A percentile compares a stretch with the other conserved stretches of the same genome.
Evolutionary conservation across 2,888 invertebrate species (phyloP).

Genomic region (Elegia similella): DNA sequence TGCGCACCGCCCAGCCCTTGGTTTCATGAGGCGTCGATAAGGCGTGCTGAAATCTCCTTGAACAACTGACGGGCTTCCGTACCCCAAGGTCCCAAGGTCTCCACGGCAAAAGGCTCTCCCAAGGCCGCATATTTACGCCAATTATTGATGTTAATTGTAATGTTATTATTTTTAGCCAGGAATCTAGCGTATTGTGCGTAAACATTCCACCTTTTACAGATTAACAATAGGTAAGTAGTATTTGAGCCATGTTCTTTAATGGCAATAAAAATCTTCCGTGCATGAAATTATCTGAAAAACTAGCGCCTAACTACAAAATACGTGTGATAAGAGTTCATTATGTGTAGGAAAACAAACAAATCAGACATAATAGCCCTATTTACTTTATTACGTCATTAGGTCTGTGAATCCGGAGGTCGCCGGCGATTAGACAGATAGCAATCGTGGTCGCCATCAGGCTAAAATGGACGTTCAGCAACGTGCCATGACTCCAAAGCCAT

Average conservation of each 20-base stretch:
- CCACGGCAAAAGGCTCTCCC: too few species aligned
- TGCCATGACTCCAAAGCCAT: slow-evolving; percentile 15
- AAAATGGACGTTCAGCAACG: slow-evolving; percentile 21
- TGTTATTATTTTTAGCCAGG: too few species aligned
- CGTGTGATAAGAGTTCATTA: slow-evolving; percentile 7
- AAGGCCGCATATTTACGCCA: too few species aligned
- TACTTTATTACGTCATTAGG: slow-evolving; percentile 14
- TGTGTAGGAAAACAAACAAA: slow-evolving; percentile 1
- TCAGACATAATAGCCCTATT: slow-evolving; percentile 8
- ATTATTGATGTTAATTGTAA: too few species aligned
- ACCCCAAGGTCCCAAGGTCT: too few species aligned
- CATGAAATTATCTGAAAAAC: slow-evolving; percentile 1
- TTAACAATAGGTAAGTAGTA: too few species aligned
- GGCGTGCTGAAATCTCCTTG: too few species aligned
- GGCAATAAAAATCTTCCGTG: neutral
- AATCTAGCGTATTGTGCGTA: too few species aligned
- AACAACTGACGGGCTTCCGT: too few species aligned
- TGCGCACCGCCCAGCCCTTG: too few species aligned
- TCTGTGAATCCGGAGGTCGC: slow-evolving; percentile 13
- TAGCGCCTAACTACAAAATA: neutral
- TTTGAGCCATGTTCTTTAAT: neutral
- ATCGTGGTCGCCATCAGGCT: slow-evolving; percentile 23
- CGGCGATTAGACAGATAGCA: slow-evolving; percentile 25
- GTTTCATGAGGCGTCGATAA: too few species aligned
- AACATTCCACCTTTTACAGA: too few species aligned